Base-by-base conservation (phyloP, 2,113 vertebrate species). In the Pteronura brasiliensis region DNA sequence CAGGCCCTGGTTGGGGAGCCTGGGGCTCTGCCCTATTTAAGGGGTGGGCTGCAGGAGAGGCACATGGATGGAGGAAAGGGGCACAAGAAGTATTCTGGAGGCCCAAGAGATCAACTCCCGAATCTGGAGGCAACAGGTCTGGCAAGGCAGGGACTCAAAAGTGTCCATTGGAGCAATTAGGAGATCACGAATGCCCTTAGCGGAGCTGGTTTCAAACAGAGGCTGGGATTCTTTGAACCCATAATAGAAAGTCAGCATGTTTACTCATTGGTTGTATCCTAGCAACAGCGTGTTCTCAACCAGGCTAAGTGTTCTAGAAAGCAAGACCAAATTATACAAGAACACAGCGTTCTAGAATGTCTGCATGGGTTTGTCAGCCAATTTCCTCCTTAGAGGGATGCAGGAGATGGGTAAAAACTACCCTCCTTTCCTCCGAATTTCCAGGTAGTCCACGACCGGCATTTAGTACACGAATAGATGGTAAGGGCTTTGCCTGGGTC, bases 341-440 rank as follows among this genome's bases (percentile, higher is more conserved):
- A 94, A 95, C 93, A n/a, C 1, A 3, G 29, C 8, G 92, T 98
- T 97, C 96, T 96, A 91, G 95, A 96, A 93, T 15, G 95, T 95
- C 97, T 72, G 80, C 49, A 20, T 31, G 89, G 52, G 7, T 25
- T 42, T 47, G 76, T 47, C 69, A 52, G 83, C n/a, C 42, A 4
- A 13, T 52, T 69, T 76, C 63, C 92, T 29, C 27, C 87, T 36
- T 17, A 84, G 77, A 80, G 61, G 61, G 49, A 17, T 13, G 80
- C 63, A 27, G n/a, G 84, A 81, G 79, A 67, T 55, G 0, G 76
- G 65, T 34, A 20, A 88, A 88, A 96, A 85, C 74, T 4, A 47
- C n/a, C 34, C 63, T 25, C 81, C 36, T 77, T 77, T n/a, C 47
- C 80, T 80, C 74, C 88, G 4, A 55, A 42, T 84, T 36, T 92